Evolutionary conservation across 1,140 invertebrate genomes (phyloP), one percentile per base, ranked within the genome.

Genomic region (Lepidurus apus): DNA sequence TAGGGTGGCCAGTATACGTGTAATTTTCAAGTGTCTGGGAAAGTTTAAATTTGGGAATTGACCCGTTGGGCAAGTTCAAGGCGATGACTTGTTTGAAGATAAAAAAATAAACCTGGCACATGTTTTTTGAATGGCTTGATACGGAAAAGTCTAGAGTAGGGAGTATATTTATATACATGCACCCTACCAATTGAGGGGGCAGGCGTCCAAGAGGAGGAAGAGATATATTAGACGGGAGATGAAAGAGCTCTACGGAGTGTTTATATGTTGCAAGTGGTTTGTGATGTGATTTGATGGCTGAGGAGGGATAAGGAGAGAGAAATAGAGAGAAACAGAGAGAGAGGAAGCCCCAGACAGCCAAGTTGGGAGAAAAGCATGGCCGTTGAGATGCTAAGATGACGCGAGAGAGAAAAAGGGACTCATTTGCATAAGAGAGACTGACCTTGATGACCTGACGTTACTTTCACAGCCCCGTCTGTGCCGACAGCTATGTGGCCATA

Each of bases 381-480:
- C 21, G 17, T 65, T 13, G 21, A 65, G 53, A 9, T 47, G 45
- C 53, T 13, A 65, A 65, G 53, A 65, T 21, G 53, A 65, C 53
- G 53, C 53, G 53, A 65, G 53, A 17, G 53, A 65, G 21, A 65
- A 65, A 47, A 65, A 7, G 13, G 53, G 13, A 65, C 53, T 65
- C 53, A 65, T 65, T 65, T 65, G 53, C 53, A 65, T 65, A 65
- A 65, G 53, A 65, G 53, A 65, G 53, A 65, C 53, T 65, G 53
- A 65, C 53, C 53, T 65, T 65, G 53, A 21, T 65, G 53, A 65
- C 53, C 53, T 65, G 53, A 65, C 53, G 53, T 65, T 65, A 65
- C 53, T 65, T 65, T 65, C 53, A 65, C 53, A 65, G 53, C 53
- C 53, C 9, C 21, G 53, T 65, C 53, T 65, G 53, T 65, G 53